phyloP scores from a whole-genome alignment of 2,888 invertebrate species.

The Macropis europaea region DNA sequence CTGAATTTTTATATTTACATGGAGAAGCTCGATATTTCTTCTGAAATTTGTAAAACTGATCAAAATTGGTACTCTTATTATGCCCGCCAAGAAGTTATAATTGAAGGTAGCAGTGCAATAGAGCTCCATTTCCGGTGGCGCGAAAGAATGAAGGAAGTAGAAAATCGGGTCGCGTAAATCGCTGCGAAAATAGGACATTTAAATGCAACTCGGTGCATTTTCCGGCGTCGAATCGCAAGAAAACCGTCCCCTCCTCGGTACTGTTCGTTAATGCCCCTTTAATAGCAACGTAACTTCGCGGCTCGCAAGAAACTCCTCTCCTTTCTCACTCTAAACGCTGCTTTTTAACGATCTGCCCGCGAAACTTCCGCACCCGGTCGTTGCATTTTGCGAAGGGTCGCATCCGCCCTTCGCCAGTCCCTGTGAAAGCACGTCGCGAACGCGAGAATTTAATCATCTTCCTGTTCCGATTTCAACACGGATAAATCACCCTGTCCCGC shows the following conservation, averaged over 20 bases:
- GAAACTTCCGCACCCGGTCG: no score
- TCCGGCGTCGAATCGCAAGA: constrained; percentile 8
- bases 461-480: constrained; percentile 50
- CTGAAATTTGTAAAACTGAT: no score
- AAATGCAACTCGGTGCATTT: constrained; percentile 34
- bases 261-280: constrained; percentile 55
- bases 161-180: constrained; percentile 28
- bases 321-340: neutral
- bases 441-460: constrained; percentile 47
- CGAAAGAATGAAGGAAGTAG: neutral
- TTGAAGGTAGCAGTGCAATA: constrained; percentile 2
- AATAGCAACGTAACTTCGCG: constrained; percentile 36
- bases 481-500: constrained; percentile 64
- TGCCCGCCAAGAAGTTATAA: no score
- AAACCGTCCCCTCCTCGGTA: constrained; percentile 30
- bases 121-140: neutral
- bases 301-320: neutral
- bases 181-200: constrained; percentile 36
- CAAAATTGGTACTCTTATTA: no score
- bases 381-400: neutral
- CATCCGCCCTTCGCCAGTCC: neutral
- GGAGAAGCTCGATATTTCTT: no score
- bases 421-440: constrained; percentile 27
- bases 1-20: no score
- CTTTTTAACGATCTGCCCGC: constrained; percentile 18